phyloP scores from a whole-genome alignment of 2,888 invertebrate species.

The Epinotia ramella region DNA sequence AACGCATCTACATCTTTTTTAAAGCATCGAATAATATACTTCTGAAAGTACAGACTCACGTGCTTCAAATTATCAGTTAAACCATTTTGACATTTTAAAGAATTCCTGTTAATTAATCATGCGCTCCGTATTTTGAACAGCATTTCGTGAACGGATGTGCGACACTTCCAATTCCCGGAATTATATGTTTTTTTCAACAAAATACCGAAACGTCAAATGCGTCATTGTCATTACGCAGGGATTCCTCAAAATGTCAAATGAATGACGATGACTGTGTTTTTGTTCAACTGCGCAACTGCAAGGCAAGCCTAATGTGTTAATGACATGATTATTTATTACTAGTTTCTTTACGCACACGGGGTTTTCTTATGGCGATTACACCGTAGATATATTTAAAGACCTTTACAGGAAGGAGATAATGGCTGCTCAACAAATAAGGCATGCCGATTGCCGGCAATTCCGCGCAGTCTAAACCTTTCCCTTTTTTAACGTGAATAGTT shows the following conservation, averaged over 20 bases:
- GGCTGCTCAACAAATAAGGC: too few species aligned
- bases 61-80: background rate
- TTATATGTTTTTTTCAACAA: background rate
- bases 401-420: too few species aligned
- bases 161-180: slow-evolving; percentile 13
- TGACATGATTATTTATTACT: too few species aligned
- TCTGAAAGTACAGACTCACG: background rate
- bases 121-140: background rate
- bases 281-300: background rate
- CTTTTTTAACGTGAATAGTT: too few species aligned
- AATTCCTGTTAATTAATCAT: slow-evolving; percentile 27
- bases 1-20: too few species aligned
- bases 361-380: too few species aligned
- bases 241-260: slow-evolving; percentile 21
- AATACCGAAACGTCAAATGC: background rate
- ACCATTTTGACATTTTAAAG: background rate
- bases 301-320: too few species aligned
- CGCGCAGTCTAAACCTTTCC: too few species aligned
- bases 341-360: too few species aligned
- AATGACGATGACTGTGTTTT: background rate
- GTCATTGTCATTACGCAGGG: slow-evolving; percentile 14
- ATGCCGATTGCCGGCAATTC: too few species aligned
- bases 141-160: slow-evolving; percentile 12
- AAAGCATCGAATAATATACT: too few species aligned
- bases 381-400: too few species aligned